Evolutionary conservation across 2,888 invertebrate species (phyloP).

Genomic region (Aproaerema taeniolella): DNA sequence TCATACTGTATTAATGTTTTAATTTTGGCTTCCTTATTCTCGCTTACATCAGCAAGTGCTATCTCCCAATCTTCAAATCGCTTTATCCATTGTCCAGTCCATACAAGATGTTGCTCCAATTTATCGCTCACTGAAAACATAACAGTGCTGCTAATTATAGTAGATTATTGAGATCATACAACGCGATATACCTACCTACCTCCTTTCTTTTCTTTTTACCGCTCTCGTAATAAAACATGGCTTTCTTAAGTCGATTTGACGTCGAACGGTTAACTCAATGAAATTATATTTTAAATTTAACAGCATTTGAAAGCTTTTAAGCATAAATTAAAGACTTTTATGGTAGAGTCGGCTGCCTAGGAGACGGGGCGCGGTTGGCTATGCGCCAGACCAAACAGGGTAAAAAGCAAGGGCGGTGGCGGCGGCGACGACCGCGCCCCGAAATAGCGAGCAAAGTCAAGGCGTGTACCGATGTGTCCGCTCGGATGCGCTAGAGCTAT

Average conservation of each 20-base stretch:
- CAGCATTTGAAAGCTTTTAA: constrained; percentile 7
- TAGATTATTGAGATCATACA: constrained; percentile 22
- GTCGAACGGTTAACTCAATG: not conserved
- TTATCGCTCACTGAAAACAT: not conserved
- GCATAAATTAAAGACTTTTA: too few relatives aligned
- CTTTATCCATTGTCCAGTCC: constrained; percentile 14
- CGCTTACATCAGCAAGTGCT: constrained; percentile 9
- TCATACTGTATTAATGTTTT: too few relatives aligned
- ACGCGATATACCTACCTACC: too few relatives aligned
- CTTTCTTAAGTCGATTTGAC: constrained; percentile 19
- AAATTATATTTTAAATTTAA: constrained; percentile 6
- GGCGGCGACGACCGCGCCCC: constrained; percentile 63
- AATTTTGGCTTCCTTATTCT: constrained; percentile 30
- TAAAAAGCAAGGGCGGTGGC: constrained; percentile 66
- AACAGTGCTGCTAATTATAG: constrained; percentile 20
- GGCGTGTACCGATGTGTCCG: constrained; percentile 52
- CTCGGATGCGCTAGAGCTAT: constrained; percentile 21
- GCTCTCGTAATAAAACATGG: constrained; percentile 13
- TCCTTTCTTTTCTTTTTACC: constrained; percentile 14
- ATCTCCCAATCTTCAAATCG: constrained; percentile 14
- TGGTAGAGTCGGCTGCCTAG: too few relatives aligned
- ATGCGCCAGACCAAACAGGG: constrained; percentile 69
- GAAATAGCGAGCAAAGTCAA: constrained; percentile 74
- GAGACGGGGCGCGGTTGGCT: constrained; percentile 55
- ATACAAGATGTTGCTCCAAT: constrained; percentile 4